Evolutionary conservation across 2,888 invertebrate species (phyloP), one percentile per base, ranked within the genome.

Genomic region (Nomada ferruginata): DNA sequence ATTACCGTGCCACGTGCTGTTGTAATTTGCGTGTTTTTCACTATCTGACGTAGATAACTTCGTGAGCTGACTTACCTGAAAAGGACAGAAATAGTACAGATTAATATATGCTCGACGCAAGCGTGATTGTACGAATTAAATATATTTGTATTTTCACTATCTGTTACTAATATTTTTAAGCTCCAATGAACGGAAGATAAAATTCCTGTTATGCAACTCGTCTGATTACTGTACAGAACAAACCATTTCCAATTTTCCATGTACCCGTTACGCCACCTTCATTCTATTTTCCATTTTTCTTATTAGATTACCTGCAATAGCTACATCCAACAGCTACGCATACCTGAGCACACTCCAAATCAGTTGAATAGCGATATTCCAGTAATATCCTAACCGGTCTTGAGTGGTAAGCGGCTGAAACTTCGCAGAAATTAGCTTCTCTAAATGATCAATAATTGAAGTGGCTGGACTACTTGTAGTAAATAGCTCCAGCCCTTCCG

Each of bases 51-150:
- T 36, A 52, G 63, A 76, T 23, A 57, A 64, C 42, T 47, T 47
- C 47, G 11, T 50, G 20, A 70, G 80, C 66, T 81, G 83, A 86
- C 91, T 91, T 91, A 91, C 91, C 91, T 91, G 89, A 57, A 91
- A 90, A 85, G 82, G 90, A 77, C 36, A 84, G 61, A 87, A 84
- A 91, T 65, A 61, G 50, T 64, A 79, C 89, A 80, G 86, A 85
- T 86, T 84, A 82, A 60, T 55, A n/a, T 23, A 60, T 26, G 36
- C 55, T 50, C 20, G 26, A 57, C 13, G 26, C 23, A 57, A 2
- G 9, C 13, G 23, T 23, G 3, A 57, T 4, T 57, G 9, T 20
- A 10, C 9, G 7, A 53, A 20, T 20, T n/a, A 20, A 20, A 20
- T 53, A 53, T 20, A n/a, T 53, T 53, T n/a, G 1, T n/a, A n/a